Evolutionary conservation across 2,113 vertebrate genomes (phyloP).

Genomic region (Lepus timidus): DNA sequence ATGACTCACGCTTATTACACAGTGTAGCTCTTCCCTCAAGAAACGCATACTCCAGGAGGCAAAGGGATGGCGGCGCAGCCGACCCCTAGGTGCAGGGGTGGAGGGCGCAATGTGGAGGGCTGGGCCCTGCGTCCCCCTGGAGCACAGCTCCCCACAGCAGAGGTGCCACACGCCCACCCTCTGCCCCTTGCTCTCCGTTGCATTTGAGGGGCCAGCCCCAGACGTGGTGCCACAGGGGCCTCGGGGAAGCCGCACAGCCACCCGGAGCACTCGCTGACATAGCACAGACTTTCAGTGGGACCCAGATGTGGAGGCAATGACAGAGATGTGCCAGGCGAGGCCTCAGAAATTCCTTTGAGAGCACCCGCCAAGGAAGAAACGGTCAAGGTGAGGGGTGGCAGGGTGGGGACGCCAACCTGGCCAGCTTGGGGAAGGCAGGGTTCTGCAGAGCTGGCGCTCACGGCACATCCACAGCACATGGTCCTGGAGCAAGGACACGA

Average conservation of each 20-base stretch:
- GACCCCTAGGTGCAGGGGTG: not conserved
- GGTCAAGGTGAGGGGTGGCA: not conserved
- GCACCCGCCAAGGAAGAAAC: too few species aligned
- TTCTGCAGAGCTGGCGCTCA: not conserved
- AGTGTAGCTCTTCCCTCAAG: not conserved
- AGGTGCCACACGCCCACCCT: not conserved
- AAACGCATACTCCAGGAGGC: not conserved
- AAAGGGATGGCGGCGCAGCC: not conserved
- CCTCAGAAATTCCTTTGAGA: not conserved
- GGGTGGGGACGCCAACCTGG: not conserved
- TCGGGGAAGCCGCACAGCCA: not conserved
- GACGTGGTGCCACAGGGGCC: not conserved
- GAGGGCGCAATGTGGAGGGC: too few species aligned
- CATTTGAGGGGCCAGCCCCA: not conserved
- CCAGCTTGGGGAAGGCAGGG: too few species aligned
- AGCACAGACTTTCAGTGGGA: not conserved
- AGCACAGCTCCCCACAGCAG: rapidly evolving
- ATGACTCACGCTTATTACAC: conserved; percentile 65
- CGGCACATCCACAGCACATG: rapidly evolving
- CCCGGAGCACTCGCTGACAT: not conserved
- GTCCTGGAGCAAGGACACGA: not conserved
- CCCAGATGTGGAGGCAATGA: not conserved
- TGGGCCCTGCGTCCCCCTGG: not conserved
- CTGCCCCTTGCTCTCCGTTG: rapidly evolving
- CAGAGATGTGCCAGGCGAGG: not conserved